Percentiles rank a stretch among this genome's conserved stretches.
These are phyloP conservation scores for Centropus unirufus DNA, from an alignment of 2,113 vertebrate species.

Conservation along the genomic window DNA sequence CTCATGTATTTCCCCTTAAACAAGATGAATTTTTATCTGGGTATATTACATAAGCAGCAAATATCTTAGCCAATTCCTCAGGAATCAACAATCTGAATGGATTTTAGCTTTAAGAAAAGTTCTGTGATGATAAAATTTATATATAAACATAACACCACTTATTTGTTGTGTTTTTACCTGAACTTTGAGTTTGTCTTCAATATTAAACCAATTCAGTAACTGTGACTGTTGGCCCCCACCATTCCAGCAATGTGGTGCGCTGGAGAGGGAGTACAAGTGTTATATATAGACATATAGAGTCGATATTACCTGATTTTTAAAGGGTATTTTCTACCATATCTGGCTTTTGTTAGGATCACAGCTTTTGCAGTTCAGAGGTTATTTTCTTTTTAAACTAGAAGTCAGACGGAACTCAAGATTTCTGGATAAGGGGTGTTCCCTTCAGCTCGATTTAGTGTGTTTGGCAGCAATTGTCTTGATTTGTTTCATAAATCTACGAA, in stretches of 20 bases:
- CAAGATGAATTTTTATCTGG: neutral
- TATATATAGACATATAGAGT: neutral
- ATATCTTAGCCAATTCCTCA: neutral
- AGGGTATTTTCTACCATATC: neutral
- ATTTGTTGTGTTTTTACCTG: neutral
- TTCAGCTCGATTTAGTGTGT: neutral
- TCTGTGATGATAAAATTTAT: neutral
- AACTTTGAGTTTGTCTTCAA: neutral
- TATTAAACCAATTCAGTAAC: neutral
- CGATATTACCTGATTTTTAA: neutral
- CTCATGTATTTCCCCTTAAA: neutral
- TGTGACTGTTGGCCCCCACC: fast-evolving
- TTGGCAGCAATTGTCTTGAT: neutral
- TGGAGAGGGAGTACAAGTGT: neutral
- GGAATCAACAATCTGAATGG: neutral
- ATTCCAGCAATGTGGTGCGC: neutral
- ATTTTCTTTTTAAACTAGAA: neutral
- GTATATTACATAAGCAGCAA: neutral
- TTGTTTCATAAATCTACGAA: neutral
- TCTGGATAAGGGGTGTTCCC: neutral
- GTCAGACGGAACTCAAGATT: neutral
- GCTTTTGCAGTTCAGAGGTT: neutral
- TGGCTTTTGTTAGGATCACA: neutral
- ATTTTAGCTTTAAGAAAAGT: neutral
- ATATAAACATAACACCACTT: neutral